These are phyloP conservation scores for Copsychus sechellarum DNA, from an alignment of 2,113 vertebrate genomes.

Conservation along the genomic window DNA sequence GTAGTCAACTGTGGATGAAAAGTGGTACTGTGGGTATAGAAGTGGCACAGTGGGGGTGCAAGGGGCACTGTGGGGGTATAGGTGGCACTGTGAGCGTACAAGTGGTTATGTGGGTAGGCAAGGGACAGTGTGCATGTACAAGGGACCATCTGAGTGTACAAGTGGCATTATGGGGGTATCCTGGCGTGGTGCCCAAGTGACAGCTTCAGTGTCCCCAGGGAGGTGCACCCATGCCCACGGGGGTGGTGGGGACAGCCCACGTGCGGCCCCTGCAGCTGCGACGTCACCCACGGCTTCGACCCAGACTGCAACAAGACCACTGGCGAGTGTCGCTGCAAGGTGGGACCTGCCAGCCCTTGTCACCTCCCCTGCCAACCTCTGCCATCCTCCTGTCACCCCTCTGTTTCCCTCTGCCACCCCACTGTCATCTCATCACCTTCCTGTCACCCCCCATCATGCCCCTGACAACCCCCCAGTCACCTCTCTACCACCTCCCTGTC, in stretches of 20 bases:
- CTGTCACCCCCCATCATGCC: not conserved
- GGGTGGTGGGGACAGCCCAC: constrained; percentile 97
- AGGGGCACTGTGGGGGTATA: not conserved
- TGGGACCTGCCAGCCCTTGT: constrained; percentile 44
- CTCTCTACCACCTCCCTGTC: not conserved
- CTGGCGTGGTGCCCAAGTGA: not conserved
- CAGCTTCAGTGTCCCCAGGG: constrained; percentile 46
- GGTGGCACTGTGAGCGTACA: not conserved
- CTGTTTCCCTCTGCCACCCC: not conserved
- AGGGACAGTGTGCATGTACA: not conserved
- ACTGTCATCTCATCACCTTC: not conserved
- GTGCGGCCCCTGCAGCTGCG: constrained; percentile 90
- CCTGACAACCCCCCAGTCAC: not conserved
- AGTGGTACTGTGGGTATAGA: not conserved
- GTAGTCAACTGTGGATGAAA: not conserved
- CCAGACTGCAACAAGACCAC: constrained; percentile 93
- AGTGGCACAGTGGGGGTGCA: not conserved
- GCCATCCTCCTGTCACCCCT: not conserved
- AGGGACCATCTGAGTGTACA: not conserved
- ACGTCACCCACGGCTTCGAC: constrained; percentile 86
- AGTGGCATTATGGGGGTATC: not conserved
- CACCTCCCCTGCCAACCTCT: not conserved
- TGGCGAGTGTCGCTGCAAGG: constrained; percentile 93
- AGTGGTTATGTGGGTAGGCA: too few relatives aligned
- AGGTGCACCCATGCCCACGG: constrained; percentile 87